These are phyloP conservation scores for Echinometra lucunter DNA, from an alignment of 53 echinoderm and acorn worm species.

Conservation along the genomic window DNA sequence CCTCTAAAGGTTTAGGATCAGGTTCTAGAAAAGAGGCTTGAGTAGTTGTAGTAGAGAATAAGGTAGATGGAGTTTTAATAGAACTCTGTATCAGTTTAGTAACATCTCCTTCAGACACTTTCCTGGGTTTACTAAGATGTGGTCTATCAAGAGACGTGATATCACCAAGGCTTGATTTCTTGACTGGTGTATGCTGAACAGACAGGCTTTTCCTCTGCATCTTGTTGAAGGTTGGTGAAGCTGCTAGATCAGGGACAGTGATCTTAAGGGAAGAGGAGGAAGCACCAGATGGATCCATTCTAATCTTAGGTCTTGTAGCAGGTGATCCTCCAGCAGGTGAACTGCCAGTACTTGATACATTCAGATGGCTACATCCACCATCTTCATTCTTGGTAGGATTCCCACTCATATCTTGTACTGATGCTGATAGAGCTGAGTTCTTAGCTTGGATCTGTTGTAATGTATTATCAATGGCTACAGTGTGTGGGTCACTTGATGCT, in stretches of 20 bases:
- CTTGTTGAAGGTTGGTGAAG: slow-evolving; percentile 49
- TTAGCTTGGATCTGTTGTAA: slow-evolving; percentile 57
- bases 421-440: slow-evolving; percentile 42
- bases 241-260: slow-evolving; percentile 3
- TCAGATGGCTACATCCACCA: slow-evolving; percentile 22
- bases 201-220: slow-evolving; percentile 32
- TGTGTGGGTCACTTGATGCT: slow-evolving; percentile 79
- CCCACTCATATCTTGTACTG: slow-evolving; percentile 52
- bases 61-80: not conserved
- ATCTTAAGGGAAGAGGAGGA: not conserved
- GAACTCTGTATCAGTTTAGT: slow-evolving; percentile 64
- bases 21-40: not conserved
- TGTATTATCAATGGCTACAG: slow-evolving; percentile 71
- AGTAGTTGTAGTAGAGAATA: not conserved
- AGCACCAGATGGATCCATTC: slow-evolving; percentile 27
- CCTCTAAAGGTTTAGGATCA: slow-evolving; percentile 37
- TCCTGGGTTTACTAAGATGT: slow-evolving; percentile 38
- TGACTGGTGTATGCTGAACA: slow-evolving; percentile 55
- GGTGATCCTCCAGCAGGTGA: slow-evolving; percentile 63
- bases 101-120: slow-evolving; percentile 68
- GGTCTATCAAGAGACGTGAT: slow-evolving; percentile 60
- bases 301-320: slow-evolving; percentile 60
- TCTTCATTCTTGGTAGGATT: not conserved
- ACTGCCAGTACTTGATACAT: slow-evolving; percentile 8
- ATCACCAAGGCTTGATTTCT: slow-evolving; percentile 63